Conservation (phyloP, 2,113 vertebrate genomes). For the Parus major region DNA sequence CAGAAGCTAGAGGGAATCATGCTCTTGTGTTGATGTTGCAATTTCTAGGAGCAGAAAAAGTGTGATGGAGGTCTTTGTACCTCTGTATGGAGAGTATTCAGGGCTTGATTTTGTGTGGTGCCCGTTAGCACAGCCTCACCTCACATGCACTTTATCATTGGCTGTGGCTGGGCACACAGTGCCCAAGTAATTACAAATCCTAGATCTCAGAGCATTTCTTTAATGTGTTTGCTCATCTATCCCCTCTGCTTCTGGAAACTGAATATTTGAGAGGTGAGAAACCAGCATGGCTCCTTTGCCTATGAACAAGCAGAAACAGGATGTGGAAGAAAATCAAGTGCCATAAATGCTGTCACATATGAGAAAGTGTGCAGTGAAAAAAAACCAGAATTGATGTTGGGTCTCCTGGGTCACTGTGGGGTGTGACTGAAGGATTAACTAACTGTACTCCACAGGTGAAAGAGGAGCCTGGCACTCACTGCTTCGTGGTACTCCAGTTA, state of each 20-base stretch:
- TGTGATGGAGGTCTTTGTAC: neutral
- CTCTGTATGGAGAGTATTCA: fast-evolving
- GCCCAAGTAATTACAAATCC: neutral
- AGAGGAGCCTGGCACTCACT: neutral
- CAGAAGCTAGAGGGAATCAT: neutral
- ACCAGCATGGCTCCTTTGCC: fast-evolving
- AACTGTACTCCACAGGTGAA: neutral
- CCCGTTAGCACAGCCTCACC: fast-evolving
- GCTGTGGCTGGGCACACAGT: neutral
- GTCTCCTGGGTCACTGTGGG: neutral
- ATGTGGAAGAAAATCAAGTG: neutral
- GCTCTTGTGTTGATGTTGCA: neutral
- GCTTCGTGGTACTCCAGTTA: neutral
- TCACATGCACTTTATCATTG: fast-evolving
- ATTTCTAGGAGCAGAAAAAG: neutral
- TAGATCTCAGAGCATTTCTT: neutral
- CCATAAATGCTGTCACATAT: neutral
- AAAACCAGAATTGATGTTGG: neutral
- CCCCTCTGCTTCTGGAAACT: neutral
- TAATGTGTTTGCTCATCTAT: neutral
- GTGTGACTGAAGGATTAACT: neutral
- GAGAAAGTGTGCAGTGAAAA: neutral
- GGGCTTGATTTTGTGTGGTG: neutral
- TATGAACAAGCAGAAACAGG: neutral
- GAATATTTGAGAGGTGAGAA: neutral